Evolutionary conservation across 2,113 vertebrate genomes (phyloP), one percentile per base, ranked within the genome.

Genomic region (Rhizomys pruinosus): DNA sequence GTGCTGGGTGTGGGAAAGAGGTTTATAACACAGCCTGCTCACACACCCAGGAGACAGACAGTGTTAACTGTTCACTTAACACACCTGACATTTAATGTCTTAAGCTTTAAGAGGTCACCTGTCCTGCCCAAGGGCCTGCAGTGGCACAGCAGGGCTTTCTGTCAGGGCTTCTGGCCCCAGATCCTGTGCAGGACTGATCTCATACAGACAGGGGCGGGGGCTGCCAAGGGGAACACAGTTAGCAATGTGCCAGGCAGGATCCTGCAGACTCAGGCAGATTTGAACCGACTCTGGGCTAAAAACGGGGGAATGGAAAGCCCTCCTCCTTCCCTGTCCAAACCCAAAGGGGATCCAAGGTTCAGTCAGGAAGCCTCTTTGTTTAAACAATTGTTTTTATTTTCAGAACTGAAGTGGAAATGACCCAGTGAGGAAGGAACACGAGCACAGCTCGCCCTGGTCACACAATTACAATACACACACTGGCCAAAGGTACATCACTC

Each of bases 371-470:
- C 17, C 34, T 88, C 57, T 90, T 88, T 94, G 78, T 91, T 89
- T 74, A 94, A 90, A 84, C 79, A 89, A 73, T 85, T 96, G 81
- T 89, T 96, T 96, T 94, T 92, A 79, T 95, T 93, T 96, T 90
- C 57, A 95, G 59, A 92, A 84, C 64, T 73, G 22, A 92, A 81
- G 71, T 95, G 91, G 86, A 96, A 95, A 73, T 87, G 89, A 94
- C 93, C 94, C 77, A 71, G 90, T 61, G 68, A 92, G 92, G 88
- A 93, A 89, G 82, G 88, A 96, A 89, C 84, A 92, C 42, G 74
- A 91, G 85, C 64, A 89, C 2, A 4, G 76, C 78, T 71, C 74
- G 85, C 86, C 69, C 77, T 81, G 76, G 84, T 87, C 91, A 89
- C 74, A 89, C 72, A 82, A 93, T 91, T 84, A 71, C 94, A 93